Base-by-base conservation (phyloP, 2,888 invertebrate species). In the Trissoscelio sp. region DNA sequence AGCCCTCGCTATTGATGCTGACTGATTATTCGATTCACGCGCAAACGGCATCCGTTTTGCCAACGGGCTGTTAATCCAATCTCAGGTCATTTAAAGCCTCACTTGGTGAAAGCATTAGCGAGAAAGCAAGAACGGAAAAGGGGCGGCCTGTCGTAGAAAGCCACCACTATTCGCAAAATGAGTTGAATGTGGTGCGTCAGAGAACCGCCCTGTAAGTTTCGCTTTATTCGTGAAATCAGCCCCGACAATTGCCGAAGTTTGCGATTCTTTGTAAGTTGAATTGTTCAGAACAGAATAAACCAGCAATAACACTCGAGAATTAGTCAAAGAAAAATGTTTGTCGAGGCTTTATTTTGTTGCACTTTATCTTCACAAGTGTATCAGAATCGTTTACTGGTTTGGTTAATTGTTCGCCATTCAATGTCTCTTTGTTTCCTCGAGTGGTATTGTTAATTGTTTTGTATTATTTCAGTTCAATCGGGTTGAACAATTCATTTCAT, bases 11-110 rank as follows among this genome's bases (percentile, higher is more conserved):
- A 62, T 81, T 81, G 73, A 77, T 67, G 69, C 57, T 72, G 78
- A 81, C 62, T 67, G 78, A 81, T 81, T 55, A 78, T 81, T 81
- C 64, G 73, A 78, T 78, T 81, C 60, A 60, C 73, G 69, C 64
- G 73, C 48, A 78, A 73, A 74, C 62, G 62, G 51, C 62, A 69
- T 64, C 51, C 69, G 57, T 62, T 48, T 67, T 81, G 55, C 53
- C 53, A 67, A 66, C 73, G 51, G 58, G 6, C 51, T 72, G 58
- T 69, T 78, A 78, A 78, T 77, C 64, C 67, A 69, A 58, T 64
- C 34, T 34, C 20, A 28, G 64, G 51, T 53, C 66, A 75, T 70
- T 81, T 81, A 51, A 53, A 70, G 80, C 58, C 22, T 62, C 51
- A 31, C 64, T 78, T 44, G 28, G 24, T 22, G 24, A 22, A 39